Evolutionary conservation across 2,113 vertebrate genomes (phyloP), one percentile per base, ranked within the genome.

Genomic region (Cyanoramphus novaezelandiae): DNA sequence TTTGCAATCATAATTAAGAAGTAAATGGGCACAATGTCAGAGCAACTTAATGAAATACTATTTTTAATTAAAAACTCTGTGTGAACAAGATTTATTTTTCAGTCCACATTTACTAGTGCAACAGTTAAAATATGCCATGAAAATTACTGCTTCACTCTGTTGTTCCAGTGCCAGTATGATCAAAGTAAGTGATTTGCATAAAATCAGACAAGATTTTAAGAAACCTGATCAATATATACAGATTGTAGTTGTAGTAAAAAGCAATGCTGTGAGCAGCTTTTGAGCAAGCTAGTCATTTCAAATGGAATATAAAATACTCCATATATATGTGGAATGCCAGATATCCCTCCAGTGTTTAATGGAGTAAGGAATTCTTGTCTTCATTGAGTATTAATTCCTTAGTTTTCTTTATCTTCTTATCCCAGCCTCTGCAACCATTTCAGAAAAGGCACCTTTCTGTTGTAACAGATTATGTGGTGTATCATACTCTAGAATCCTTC

Each of bases 401-500:
- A 72, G 18, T 25, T 74, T 72, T 64, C 59, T 11, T 43, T 74
- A 35, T 83, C 18, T 77, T 90, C 35, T 95, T 92, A 95, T 86
- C 55, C 93, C 93, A 68, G 89, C 82, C 69, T 97, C 97, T 85
- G 72, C 86, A 86, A 86, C 75, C 94, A 97, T 98, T 92, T 96
- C 72, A 80, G 94, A 97, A 95, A 98, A 98, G 60, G 93, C 57
- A 63, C 92, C 93, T 92, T 94, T 96, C 90, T 11, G 29, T 65
- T 86, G 44, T 90, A 98, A 91, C 77, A 98, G 88, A 60, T 87
- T 82, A 23, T 91, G 91, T 46, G 97, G 95, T 37, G 92, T 88
- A 78, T 97, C 97, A 82, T 97, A 97, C 90, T 98, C 97, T 64
- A 93, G 82, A 95, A 98, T 95, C 60, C 82, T 97, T 81, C 97